Base-by-base conservation (phyloP, 1,140 invertebrate genomes). In the Ceratina calcarata region DNA sequence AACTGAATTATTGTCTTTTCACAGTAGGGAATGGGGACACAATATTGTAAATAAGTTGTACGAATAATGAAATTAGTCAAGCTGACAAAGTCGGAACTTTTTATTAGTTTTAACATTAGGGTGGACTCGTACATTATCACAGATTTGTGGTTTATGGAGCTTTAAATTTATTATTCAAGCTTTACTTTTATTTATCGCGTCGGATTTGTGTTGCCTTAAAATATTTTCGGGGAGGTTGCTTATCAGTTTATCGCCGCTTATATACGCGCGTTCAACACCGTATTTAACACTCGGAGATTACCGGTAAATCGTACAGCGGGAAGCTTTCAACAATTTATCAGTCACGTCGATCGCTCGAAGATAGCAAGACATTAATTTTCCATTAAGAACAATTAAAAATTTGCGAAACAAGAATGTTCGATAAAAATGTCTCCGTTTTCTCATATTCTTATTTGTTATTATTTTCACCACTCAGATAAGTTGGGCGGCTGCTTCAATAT, bases 331-430 rank as follows among this genome's bases (percentile, higher is more conserved):
- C 37, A 32, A 51, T 51, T 62, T 73, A 73, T 73, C 70, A 24
- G 37, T n/a, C 57, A 71, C 69, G 57, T 71, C 37, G 37, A 27
- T 8, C 37, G 37, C 20, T 61, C 15, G 22, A 27, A 27, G 70
- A 62, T 73, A 75, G 27, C 51, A 16, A 37, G n/a, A 75, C 73
- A 67, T 53, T 75, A 75, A 67, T 57, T 67, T 66, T 75, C 73
- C 73, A 67, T 75, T 66, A 67, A 66, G 66, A 62, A 75, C 57
- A 67, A 51, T 2, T 15, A 8, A 4, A 16, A 37, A 15, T 3
- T 18, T 13, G 20, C 32, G 2, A 70, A 60, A 60, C 18, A 71
- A 45, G 0, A 45, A 45, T 10, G 37, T 10, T 10, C 0, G 37
- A 45, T 10, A 45, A 45, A 45, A 45, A 10, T 45, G 8, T 10